phyloP scores from a whole-genome alignment of 2,797 vertebrate genomes.

The Lithobates pipiens region DNA sequence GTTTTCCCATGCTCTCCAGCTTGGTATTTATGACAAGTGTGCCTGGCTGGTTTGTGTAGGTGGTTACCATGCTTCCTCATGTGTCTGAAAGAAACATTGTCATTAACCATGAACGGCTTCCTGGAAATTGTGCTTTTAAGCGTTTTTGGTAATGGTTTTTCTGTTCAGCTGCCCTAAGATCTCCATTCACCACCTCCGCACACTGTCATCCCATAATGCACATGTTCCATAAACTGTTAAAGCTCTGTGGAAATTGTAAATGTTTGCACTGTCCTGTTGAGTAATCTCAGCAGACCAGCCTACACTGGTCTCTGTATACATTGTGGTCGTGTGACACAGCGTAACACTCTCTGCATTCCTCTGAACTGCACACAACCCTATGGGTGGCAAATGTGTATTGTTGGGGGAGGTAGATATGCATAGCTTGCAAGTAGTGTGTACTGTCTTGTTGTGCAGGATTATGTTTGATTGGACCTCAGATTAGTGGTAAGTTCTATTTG shows the following conservation, averaged over 20 bases:
- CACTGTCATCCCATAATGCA: no score
- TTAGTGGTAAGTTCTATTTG: no score
- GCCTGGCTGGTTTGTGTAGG: no score
- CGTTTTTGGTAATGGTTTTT: background rate
- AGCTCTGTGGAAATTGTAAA: background rate
- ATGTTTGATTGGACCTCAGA: no score
- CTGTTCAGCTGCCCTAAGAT: background rate
- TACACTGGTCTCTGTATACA: constrained; percentile 1
- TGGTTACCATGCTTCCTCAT: no score
- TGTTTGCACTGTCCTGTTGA: background rate
- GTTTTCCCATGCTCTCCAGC: no score
- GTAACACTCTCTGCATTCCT: background rate
- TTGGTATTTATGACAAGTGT: no score
- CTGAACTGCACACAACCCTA: background rate
- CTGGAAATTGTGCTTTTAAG: no score
- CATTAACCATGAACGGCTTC: no score
- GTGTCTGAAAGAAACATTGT: no score
- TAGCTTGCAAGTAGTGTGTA: background rate
- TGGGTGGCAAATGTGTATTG: background rate
- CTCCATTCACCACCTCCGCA: background rate
- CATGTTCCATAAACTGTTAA: no score
- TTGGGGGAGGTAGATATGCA: background rate
- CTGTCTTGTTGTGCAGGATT: no score
- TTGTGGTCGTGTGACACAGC: constrained; percentile 1
- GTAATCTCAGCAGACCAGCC: background rate